phyloP scores from a whole-genome alignment of 2,113 vertebrate genomes.

The Plectropomus leopardus region DNA sequence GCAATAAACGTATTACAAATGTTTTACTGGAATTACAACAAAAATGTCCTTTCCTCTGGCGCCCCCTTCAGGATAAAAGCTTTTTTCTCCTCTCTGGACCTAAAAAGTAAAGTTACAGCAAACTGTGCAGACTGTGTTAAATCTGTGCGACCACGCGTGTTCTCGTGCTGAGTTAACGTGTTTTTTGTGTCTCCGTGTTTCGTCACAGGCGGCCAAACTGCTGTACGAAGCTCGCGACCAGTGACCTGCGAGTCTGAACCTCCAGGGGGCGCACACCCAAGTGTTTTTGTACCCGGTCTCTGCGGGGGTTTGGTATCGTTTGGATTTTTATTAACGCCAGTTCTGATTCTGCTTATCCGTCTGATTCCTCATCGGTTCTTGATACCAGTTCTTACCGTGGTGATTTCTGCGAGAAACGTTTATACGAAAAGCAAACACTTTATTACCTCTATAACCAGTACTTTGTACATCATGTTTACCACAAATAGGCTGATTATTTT shows the following conservation, averaged over 20 bases:
- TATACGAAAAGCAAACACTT: constrained; percentile 33
- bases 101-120: too few species aligned
- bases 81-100: neutral
- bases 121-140: too few species aligned
- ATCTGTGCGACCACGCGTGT: too few species aligned
- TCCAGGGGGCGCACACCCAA: constrained; percentile 64
- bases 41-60: neutral
- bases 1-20: too few species aligned
- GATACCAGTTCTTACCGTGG: constrained; percentile 40
- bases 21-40: too few species aligned
- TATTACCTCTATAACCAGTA: constrained; percentile 66
- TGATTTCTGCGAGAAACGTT: constrained; percentile 53
- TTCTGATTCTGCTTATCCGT: constrained; percentile 38
- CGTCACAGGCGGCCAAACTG: constrained; percentile 75
- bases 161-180: too few species aligned
- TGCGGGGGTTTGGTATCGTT: constrained; percentile 17
- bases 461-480: constrained; percentile 57
- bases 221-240: constrained; percentile 77
- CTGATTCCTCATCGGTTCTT: constrained; percentile 32
- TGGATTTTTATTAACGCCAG: constrained; percentile 51
- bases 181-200: neutral
- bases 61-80: neutral
- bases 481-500: constrained; percentile 17
- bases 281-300: constrained; percentile 49
- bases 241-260: constrained; percentile 51